Evolutionary conservation across 2,888 invertebrate genomes (phyloP), one percentile per base, ranked within the genome.

Genomic region (Drosophila sordidula): DNA sequence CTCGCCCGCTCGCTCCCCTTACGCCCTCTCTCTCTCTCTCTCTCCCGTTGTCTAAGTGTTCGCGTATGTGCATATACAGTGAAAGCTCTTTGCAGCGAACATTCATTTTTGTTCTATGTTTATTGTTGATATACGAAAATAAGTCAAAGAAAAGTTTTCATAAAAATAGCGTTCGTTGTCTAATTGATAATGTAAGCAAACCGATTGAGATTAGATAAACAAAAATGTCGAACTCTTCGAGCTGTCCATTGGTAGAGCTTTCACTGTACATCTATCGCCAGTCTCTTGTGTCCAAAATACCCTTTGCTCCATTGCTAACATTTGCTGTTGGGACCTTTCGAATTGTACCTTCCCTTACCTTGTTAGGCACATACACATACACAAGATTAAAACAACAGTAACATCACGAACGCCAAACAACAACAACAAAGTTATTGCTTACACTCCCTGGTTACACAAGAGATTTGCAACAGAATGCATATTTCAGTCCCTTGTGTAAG

Each of bases 321-420:
- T 61, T 59, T 25, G 47, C 42, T 58, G 36, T 49, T 55, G 29
- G 39, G 29, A 54, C 51, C 61, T 50, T 70, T 49, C 46, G 8
- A 57, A 8, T 51, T 63, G 57, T 54, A 64, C 57, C 64, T 47
- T 44, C 52, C 52, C 52, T 71, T 58, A 36, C 39, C 22, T 18
- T 44, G 39, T 18, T 44, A 12, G 45, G 49, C 49, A 59, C 62
- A 69, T n/a, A 38, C 26, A 16, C 41, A n/a, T n/a, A n/a, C 16
- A 47, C 22, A 36, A 34, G 50, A 49, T 8, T 8, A 12, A 5
- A 18, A 11, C 18, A 41, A n/a, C n/a, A 16, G 9, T 14, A 57
- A 34, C 4, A 29, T 22, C 36, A 36, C 4, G 1, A 36, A 11
- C 18, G 29, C 26, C 26, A 26, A 26, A 26, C 26, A 29, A 29